Evolutionary conservation across 2,113 vertebrate species (phyloP).

Genomic region (Lamprotornis superbus): DNA sequence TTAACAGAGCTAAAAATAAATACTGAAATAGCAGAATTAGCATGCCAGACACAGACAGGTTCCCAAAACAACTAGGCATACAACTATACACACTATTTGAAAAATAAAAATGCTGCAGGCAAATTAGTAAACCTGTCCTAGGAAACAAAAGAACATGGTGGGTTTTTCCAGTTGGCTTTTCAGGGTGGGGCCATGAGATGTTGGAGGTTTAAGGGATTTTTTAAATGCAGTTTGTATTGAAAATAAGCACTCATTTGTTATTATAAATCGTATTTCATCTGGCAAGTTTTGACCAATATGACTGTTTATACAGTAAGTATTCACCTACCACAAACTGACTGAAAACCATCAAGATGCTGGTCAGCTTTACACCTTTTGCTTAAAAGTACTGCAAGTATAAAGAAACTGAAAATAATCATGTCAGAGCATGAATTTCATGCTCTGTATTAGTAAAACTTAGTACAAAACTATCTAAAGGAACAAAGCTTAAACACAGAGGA

Average conservation of each 20-base stretch:
- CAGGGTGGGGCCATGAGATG: background rate
- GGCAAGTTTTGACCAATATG: background rate
- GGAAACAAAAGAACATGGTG: background rate
- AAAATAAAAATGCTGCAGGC: background rate
- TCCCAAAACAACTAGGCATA: background rate
- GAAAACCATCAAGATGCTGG: background rate
- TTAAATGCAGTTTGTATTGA: background rate
- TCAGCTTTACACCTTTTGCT: background rate
- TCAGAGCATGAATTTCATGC: background rate
- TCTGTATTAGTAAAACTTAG: background rate
- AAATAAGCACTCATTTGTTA: background rate
- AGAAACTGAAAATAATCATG: background rate
- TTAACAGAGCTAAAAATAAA: conserved; percentile 20
- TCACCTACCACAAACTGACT: background rate
- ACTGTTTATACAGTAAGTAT: background rate
- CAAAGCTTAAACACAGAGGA: background rate
- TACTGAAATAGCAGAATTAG: background rate
- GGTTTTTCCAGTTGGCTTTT: background rate
- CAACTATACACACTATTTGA: background rate
- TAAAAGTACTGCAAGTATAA: background rate
- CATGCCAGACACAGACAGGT: background rate
- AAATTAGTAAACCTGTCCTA: background rate
- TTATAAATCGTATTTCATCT: background rate
- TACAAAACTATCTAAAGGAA: background rate
- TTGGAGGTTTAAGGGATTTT: background rate